These are phyloP conservation scores for Epinephelus moara DNA, from an alignment of 2,113 vertebrate genomes.

Conservation along the genomic window DNA sequence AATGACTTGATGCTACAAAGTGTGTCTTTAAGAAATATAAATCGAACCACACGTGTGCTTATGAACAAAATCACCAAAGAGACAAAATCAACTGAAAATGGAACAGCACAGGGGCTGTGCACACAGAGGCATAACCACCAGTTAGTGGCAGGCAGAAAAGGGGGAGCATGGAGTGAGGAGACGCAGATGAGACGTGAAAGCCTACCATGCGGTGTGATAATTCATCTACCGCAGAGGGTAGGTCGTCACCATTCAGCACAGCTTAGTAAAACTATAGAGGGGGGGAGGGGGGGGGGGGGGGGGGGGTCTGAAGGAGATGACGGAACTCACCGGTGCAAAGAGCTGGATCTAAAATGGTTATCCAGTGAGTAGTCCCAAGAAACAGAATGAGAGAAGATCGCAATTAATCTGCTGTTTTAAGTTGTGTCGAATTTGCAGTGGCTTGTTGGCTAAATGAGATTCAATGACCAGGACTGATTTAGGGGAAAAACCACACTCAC, in stretches of 20 bases:
- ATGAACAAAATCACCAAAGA: slow-evolving; percentile 49
- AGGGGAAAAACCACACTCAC: slow-evolving; percentile 15
- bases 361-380: slow-evolving; percentile 95
- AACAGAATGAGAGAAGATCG: slow-evolving; percentile 91
- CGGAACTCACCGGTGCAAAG: slow-evolving; percentile 99
- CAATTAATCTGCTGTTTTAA: slow-evolving; percentile 78
- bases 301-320: slow-evolving; percentile 81
- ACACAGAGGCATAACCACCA: slow-evolving; percentile 69
- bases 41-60: slow-evolving; percentile 57
- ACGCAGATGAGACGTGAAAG: slow-evolving; percentile 68
- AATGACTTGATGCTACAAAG: slow-evolving; percentile 52
- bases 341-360: slow-evolving; percentile 99
- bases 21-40: slow-evolving; percentile 75
- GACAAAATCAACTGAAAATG: slow-evolving; percentile 62
- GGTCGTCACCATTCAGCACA: slow-evolving; percentile 67
- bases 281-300: slow-evolving; percentile 60
- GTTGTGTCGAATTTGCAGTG: slow-evolving; percentile 38
- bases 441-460: slow-evolving; percentile 14
- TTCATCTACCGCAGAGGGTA: slow-evolving; percentile 62
- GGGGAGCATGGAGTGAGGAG: slow-evolving; percentile 62
- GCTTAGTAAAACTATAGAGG: slow-evolving; percentile 62
- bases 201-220: slow-evolving; percentile 64
- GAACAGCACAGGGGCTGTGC: slow-evolving; percentile 53
- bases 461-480: slow-evolving; percentile 18
- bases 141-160: slow-evolving; percentile 75